Evolutionary conservation across 2,797 vertebrate genomes (phyloP).

Genomic region (Microctenopoma stevenorrisi): DNA sequence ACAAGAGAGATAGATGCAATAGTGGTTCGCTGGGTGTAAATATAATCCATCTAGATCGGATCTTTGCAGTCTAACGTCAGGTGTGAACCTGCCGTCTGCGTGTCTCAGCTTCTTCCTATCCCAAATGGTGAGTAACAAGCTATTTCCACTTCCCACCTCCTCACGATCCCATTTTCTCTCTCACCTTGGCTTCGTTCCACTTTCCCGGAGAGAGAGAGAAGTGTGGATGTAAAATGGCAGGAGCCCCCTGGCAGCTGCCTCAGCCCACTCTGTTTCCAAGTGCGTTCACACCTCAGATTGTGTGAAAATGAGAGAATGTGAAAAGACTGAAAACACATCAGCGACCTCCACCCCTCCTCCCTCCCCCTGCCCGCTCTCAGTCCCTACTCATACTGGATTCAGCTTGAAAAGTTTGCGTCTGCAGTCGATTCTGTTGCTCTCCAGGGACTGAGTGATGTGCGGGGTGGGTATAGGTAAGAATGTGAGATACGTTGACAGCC

Average conservation of each 20-base stretch:
- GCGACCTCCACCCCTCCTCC: not conserved
- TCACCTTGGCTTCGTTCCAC: conserved; percentile 30
- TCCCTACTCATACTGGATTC: conserved; percentile 48
- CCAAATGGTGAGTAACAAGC: conserved; percentile 20
- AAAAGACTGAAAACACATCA: conserved; percentile 36
- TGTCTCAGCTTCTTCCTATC: not conserved
- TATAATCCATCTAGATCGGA: not conserved
- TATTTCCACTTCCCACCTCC: conserved; percentile 37
- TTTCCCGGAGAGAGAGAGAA: conserved; percentile 12
- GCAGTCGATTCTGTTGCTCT: conserved; percentile 28
- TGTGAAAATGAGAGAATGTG: conserved; percentile 50
- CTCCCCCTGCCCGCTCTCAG: conserved; percentile 2
- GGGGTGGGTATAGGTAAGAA: conserved; percentile 10
- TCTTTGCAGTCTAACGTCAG: not conserved
- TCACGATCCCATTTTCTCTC: conserved; percentile 36
- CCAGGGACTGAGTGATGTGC: conserved; percentile 37
- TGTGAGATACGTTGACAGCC: conserved; percentile 8
- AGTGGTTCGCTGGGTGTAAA: not conserved
- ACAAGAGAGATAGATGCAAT: not conserved
- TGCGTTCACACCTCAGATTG: conserved; percentile 61
- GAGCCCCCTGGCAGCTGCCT: conserved; percentile 32
- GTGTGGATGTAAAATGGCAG: not conserved
- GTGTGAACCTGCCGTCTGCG: not conserved
- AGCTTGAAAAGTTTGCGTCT: conserved; percentile 29
- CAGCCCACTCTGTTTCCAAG: conserved; percentile 40